phyloP scores from a whole-genome alignment of 53 echinoderm and acorn worm species.

The Astropecten irregularis region DNA sequence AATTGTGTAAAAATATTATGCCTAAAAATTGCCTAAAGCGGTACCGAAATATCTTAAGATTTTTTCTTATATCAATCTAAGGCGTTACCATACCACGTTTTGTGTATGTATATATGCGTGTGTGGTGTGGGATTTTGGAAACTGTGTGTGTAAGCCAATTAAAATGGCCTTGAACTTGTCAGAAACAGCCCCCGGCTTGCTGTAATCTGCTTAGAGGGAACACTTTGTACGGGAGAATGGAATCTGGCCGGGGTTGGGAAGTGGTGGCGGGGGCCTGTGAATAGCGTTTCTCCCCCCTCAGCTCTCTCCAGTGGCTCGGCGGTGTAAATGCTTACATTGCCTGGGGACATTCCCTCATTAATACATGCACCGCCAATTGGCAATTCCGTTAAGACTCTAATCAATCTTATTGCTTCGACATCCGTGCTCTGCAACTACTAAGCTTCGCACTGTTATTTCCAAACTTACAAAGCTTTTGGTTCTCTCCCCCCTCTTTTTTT shows the following conservation, averaged over 20 bases:
- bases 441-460: too few relatives aligned
- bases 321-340: constrained; percentile 18
- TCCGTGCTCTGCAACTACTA: background rate
- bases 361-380: constrained; percentile 51
- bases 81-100: too few relatives aligned
- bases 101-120: too few relatives aligned
- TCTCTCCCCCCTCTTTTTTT: background rate
- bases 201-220: constrained; percentile 50
- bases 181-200: constrained; percentile 47
- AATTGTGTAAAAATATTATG: background rate
- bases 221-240: constrained; percentile 48
- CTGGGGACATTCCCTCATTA: constrained; percentile 44
- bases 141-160: constrained; percentile 71
- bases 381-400: constrained; percentile 30
- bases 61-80: background rate
- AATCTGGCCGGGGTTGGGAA: constrained; percentile 30
- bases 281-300: constrained; percentile 4
- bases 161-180: constrained; percentile 83
- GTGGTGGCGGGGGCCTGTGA: constrained; percentile 44
- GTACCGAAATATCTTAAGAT: constrained; percentile 22
- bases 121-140: background rate
- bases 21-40: constrained; percentile 34
- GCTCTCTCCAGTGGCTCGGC: background rate
- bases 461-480: too few relatives aligned
- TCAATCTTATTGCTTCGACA: constrained; percentile 36